phyloP scores from a whole-genome alignment of 2,888 invertebrate genomes.

The Trachelus tabidus region DNA sequence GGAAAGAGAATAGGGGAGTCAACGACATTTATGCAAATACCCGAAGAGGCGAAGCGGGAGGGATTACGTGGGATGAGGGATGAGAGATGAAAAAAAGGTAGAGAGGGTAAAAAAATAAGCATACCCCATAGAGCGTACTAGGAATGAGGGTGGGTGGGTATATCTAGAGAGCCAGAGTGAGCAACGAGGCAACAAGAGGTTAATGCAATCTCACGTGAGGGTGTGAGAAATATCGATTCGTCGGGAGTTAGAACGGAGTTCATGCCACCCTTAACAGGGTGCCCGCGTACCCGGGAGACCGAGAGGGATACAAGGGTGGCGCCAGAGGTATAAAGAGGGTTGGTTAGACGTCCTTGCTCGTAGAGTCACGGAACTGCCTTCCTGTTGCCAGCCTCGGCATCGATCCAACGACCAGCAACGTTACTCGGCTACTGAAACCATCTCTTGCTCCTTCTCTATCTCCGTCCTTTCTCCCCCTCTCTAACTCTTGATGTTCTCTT shows the following conservation, averaged over 20 bases:
- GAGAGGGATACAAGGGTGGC: background rate
- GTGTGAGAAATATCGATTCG: constrained; percentile 40
- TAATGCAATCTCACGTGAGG: constrained; percentile 38
- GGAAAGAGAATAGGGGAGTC: background rate
- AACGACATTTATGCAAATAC: background rate
- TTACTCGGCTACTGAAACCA: constrained; percentile 35
- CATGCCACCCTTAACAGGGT: constrained; percentile 24
- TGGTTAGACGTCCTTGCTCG: constrained; percentile 26
- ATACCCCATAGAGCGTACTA: background rate
- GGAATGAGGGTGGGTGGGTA: background rate
- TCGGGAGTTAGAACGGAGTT: constrained; percentile 23
- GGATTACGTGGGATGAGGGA: background rate
- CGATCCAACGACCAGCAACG: constrained; percentile 56
- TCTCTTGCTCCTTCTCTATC: constrained; percentile 24
- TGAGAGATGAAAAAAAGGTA: background rate
- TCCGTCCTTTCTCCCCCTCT: constrained; percentile 5
- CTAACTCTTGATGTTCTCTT: background rate
- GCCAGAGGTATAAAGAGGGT: constrained; percentile 21
- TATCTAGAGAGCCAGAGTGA: background rate
- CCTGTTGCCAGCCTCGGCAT: constrained; percentile 58
- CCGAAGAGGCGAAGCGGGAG: background rate
- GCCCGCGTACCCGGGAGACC: background rate
- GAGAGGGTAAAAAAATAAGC: background rate
- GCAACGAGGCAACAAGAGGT: constrained; percentile 33
- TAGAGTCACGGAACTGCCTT: constrained; percentile 33